phyloP scores from a whole-genome alignment of 2,888 invertebrate genomes.

The Homarus gammarus region DNA sequence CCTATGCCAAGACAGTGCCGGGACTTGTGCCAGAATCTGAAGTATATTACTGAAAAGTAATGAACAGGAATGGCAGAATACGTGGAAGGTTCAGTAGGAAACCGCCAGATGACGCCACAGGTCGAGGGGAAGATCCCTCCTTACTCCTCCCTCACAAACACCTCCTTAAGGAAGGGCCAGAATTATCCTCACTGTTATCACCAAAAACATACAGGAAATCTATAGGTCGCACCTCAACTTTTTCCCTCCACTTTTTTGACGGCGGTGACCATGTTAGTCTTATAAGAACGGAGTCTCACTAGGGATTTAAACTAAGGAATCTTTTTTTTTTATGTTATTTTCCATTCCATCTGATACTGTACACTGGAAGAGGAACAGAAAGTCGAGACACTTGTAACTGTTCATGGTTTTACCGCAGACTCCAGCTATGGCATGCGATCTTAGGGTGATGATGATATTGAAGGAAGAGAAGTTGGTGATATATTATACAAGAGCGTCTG shows the following conservation, averaged over 20 bases:
- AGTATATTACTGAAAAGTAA: constrained; percentile 41
- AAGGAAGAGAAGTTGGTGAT: too few relatives aligned
- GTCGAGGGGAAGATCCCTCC: not conserved
- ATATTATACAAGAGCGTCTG: too few relatives aligned
- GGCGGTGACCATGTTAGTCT: constrained; percentile 20
- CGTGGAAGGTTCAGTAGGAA: not conserved
- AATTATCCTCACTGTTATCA: not conserved
- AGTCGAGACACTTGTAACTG: too few relatives aligned
- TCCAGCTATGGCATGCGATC: too few relatives aligned
- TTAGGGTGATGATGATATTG: too few relatives aligned
- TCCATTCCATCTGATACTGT: too few relatives aligned
- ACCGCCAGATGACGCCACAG: not conserved
- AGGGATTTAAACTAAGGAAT: too few relatives aligned
- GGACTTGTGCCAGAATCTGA: constrained; percentile 39
- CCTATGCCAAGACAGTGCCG: constrained; percentile 52
- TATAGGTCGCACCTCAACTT: not conserved
- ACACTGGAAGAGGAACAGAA: too few relatives aligned
- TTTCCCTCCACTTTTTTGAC: not conserved
- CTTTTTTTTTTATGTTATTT: too few relatives aligned
- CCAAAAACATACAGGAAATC: constrained; percentile 10
- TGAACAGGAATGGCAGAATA: constrained; percentile 21
- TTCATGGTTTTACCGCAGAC: too few relatives aligned
- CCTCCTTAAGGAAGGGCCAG: not conserved
- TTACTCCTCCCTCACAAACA: too few relatives aligned
- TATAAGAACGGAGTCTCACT: not conserved